A percentile compares a stretch with the other conserved stretches of the same genome.
phyloP scores from a whole-genome alignment of 1,140 invertebrate species.

The Ridgeia piscesae region DNA sequence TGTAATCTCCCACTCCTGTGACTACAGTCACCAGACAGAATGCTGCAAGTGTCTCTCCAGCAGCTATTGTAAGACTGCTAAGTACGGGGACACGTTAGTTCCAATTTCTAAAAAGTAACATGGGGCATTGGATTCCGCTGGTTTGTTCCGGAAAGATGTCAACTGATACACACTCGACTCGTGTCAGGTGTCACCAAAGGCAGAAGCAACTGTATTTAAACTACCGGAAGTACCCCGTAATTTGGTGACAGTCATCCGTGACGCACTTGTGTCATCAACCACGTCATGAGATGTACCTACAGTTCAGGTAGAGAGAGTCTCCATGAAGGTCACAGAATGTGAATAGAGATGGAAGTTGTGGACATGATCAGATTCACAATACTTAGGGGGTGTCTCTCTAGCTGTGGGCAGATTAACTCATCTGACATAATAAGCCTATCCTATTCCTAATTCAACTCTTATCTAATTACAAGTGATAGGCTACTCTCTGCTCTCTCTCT shows the following conservation, averaged over 20 bases:
- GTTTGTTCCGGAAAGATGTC: not conserved
- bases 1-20: not conserved
- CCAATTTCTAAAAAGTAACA: not conserved
- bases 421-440: not conserved
- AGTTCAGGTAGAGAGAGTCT: not conserved
- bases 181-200: not conserved
- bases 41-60: not conserved
- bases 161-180: not conserved
- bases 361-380: not conserved
- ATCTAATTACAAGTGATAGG: not conserved
- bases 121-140: not conserved
- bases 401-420: not conserved
- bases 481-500: too few species aligned
- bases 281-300: not conserved
- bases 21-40: not conserved
- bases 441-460: not conserved
- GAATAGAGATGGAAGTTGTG: not conserved
- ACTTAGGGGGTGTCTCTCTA: not conserved
- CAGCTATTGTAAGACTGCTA: not conserved
- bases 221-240: not conserved
- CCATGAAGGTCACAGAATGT: not conserved
- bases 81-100: not conserved
- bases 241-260: not conserved
- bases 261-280: not conserved
- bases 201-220: not conserved